Evolutionary conservation across 2,113 vertebrate genomes (phyloP).

Genomic region (Condylura cristata): DNA sequence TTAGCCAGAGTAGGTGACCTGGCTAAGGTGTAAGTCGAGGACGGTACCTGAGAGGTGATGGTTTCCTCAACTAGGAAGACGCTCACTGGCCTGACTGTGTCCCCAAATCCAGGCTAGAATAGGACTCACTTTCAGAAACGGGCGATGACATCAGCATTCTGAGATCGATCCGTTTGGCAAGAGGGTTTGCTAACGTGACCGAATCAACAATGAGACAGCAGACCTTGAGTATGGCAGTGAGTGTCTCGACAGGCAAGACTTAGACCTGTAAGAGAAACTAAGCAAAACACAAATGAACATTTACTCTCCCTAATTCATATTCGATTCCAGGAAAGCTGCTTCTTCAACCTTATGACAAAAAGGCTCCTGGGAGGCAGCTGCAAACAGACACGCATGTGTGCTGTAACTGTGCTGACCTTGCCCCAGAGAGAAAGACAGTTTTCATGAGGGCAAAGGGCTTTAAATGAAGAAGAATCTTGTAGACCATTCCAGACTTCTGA

Average conservation of each 20-base stretch:
- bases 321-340: neutral
- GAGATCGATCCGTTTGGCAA: neutral
- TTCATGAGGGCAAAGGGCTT: neutral
- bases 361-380: neutral
- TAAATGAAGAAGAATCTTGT: constrained; percentile 46
- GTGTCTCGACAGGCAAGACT: neutral
- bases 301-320: neutral
- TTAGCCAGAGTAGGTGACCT: neutral
- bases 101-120: neutral
- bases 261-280: neutral
- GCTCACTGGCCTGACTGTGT: neutral
- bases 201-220: neutral
- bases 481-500: constrained; percentile 57
- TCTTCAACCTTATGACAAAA: constrained; percentile 1
- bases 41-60: neutral
- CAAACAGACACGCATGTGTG: neutral
- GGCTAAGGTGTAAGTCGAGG: neutral
- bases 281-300: neutral
- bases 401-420: neutral
- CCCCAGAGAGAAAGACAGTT: neutral
- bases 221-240: neutral
- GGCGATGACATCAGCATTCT: neutral
- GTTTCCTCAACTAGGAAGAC: neutral
- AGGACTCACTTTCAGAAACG: neutral
- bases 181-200: neutral